A percentile compares a stretch with the other conserved stretches of the same genome.
phyloP scores from a whole-genome alignment of 2,113 vertebrate species.

The Alectura lathami region DNA sequence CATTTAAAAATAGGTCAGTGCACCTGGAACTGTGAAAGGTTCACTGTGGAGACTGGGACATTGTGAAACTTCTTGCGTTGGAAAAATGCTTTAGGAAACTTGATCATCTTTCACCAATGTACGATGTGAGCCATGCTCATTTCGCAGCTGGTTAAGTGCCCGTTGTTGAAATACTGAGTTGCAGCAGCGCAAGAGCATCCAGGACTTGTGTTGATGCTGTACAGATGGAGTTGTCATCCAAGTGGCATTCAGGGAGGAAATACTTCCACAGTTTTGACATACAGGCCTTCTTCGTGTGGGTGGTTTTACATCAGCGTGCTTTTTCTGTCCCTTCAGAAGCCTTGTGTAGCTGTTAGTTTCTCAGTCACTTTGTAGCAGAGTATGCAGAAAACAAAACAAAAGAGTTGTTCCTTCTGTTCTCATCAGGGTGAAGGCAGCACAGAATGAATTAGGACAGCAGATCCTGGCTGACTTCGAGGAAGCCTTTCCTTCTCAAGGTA shows the following conservation, averaged over 20 bases:
- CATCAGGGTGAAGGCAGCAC: slow-evolving; percentile 93
- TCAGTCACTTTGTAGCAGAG: background rate
- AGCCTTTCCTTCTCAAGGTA: slow-evolving; percentile 93
- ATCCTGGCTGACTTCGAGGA: slow-evolving; percentile 98
- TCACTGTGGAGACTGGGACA: background rate
- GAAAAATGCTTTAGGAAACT: background rate
- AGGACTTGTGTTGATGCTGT: rapidly evolving
- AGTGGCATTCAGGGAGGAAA: background rate
- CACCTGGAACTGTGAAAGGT: slow-evolving; percentile 12
- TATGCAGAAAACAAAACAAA: background rate
- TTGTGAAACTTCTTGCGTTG: background rate
- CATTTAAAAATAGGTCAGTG: background rate
- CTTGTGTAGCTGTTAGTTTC: background rate
- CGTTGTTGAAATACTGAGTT: background rate
- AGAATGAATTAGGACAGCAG: slow-evolving; percentile 95
- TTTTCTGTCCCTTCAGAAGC: background rate
- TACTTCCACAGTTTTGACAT: background rate
- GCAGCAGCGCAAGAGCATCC: background rate
- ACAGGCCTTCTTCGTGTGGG: background rate
- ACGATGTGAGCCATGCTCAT: background rate
- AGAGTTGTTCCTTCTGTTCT: background rate
- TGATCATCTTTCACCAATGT: background rate
- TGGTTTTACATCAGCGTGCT: background rate
- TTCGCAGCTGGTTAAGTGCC: background rate
- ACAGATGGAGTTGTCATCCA: background rate